Evolutionary conservation across 2,797 vertebrate genomes (phyloP).

Genomic region (Liparis tanakae): DNA sequence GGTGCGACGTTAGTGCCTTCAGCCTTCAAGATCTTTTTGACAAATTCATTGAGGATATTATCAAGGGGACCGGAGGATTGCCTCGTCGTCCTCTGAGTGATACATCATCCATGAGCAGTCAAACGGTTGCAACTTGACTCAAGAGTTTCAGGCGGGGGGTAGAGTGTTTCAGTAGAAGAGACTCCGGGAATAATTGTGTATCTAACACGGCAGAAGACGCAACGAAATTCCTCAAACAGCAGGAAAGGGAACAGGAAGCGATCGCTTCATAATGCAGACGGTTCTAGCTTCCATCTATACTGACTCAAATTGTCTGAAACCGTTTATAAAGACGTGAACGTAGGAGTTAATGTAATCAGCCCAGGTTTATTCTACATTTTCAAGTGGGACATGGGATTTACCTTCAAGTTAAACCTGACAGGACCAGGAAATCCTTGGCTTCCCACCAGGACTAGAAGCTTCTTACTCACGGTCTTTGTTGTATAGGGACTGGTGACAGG

Average conservation of each 20-base stretch:
- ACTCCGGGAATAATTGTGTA: not conserved
- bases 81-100: not conserved
- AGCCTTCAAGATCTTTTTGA: not conserved
- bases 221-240: not conserved
- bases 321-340: not conserved
- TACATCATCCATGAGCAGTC: not conserved
- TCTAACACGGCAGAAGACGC: not conserved
- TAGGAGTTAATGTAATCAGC: not conserved
- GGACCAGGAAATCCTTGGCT: not conserved
- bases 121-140: conserved; percentile 1
- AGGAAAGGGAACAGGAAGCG: not conserved
- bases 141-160: conserved; percentile 3
- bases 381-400: not conserved
- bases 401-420: conserved; percentile 2
- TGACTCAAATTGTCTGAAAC: not conserved
- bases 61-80: conserved; percentile 7
- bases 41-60: conserved; percentile 14
- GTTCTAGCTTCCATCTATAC: not conserved
- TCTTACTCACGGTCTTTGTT: not conserved
- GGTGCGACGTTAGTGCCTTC: not conserved
- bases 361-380: not conserved
- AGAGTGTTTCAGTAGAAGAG: conserved; percentile 5
- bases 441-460: not conserved
- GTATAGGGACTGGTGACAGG: not conserved
- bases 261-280: not conserved